A percentile compares a stretch with the other conserved stretches of the same genome.
These are phyloP conservation scores for Malthinus seriepunctatus DNA, from an alignment of 2,888 invertebrate genomes.

Conservation along the genomic window DNA sequence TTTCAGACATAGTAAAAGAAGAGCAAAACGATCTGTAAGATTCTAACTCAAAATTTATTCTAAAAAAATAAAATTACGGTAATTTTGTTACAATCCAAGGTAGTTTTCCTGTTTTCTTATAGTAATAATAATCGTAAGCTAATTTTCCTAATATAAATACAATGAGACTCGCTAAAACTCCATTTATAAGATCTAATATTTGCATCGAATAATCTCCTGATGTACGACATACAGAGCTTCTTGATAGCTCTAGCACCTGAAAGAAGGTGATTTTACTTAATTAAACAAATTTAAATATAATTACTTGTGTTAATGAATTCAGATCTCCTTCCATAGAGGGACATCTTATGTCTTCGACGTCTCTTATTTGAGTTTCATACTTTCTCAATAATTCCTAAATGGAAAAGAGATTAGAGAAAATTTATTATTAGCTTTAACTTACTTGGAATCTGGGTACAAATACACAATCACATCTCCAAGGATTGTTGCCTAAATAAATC, in stretches of 20 bases:
- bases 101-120: conserved; percentile 76
- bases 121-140: conserved; percentile 79
- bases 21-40: no score
- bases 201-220: conserved; percentile 62
- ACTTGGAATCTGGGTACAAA: conserved; percentile 79
- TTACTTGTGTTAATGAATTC: conserved; percentile 65
- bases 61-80: conserved; percentile 56
- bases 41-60: no score
- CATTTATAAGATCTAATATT: conserved; percentile 74
- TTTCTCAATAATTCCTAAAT: conserved; percentile 61
- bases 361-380: conserved; percentile 71
- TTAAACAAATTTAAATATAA: conserved; percentile 3
- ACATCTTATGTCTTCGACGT: conserved; percentile 72
- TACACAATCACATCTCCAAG: conserved; percentile 82
- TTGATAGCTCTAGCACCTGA: conserved; percentile 69
- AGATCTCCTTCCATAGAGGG: conserved; percentile 64
- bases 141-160: conserved; percentile 74
- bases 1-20: no score
- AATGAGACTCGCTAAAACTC: conserved; percentile 68
- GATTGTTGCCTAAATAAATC: conserved; percentile 74
- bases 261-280: conserved; percentile 47
- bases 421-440: conserved; percentile 18
- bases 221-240: conserved; percentile 70
- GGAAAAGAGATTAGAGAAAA: background rate
- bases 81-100: conserved; percentile 85